Evolutionary conservation across 2,113 vertebrate species (phyloP), one percentile per base, ranked within the genome.

Genomic region (Paradisaea rubra): DNA sequence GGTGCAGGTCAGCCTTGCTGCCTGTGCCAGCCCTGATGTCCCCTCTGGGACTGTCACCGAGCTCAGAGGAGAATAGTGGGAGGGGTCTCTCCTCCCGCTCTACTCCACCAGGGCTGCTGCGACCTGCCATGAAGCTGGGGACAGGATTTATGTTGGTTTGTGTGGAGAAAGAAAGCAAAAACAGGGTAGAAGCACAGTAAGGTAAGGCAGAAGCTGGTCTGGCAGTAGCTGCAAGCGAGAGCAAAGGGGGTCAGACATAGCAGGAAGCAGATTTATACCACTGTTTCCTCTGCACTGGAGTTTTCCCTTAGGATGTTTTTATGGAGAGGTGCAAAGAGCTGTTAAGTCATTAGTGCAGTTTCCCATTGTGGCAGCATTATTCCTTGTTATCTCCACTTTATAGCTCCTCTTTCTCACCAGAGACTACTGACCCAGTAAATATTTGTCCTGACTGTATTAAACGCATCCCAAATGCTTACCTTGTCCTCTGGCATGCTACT

Each of bases 361-460:
- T 91, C 88, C 88, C 88, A 41, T 91, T 87, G 85, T 85, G 71
- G 79, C 85, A 78, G 85, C 91, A 68, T 91, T 95, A 94, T 90
- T 95, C 88, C 89, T 92, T 94, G 91, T 96, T 97, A 91, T 73
- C 94, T 86, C 76, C 79, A 19, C 79, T 97, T 97, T 95, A 96
- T 95, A 74, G 90, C 82, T 81, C 41, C 79, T 90, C 66, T 87
- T 92, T 79, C 89, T 94, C 81, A 54, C 89, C 64, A 59, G 50
- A 50, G 39, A 25, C 95, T 88, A 82, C 81, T 89, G 93, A 89
- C 87, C 89, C 89, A 82, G 82, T 95, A 91, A 95, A 91, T 94
- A 93, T 78, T 95, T 90, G 89, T 78, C 80, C 94, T 80, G 79
- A 42, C 64, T 81, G 37, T 33, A 69, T 85, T 89, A 68, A 63